phyloP scores from a whole-genome alignment of 2,888 invertebrate genomes.

The Disparrhopalites patrizii region DNA sequence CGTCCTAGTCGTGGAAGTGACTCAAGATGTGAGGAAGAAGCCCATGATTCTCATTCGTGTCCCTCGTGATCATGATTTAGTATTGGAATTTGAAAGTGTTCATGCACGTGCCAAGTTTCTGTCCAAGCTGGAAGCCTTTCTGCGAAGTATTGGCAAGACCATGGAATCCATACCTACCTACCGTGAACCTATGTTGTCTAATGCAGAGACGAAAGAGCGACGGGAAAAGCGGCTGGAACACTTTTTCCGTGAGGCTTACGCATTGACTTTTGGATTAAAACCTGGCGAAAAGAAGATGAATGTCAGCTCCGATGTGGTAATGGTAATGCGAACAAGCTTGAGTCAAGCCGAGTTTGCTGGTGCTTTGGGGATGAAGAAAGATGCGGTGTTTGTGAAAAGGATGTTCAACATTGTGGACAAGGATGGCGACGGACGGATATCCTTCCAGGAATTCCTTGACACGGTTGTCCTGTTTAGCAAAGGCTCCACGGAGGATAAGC shows the following conservation, averaged over 20 bases:
- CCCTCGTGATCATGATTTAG: constrained; percentile 86
- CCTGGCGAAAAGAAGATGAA: constrained; percentile 75
- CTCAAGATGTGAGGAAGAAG: constrained; percentile 62
- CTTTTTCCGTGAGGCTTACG: constrained; percentile 94
- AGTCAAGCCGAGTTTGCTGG: constrained; percentile 91
- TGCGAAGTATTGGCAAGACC: constrained; percentile 76
- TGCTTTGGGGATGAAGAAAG: constrained; percentile 90
- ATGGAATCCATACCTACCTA: constrained; percentile 67
- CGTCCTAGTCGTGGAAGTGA: constrained; percentile 78
- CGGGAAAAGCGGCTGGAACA: constrained; percentile 86
- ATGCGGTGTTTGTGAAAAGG: constrained; percentile 90
- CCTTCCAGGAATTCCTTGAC: constrained; percentile 86
- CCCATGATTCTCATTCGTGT: constrained; percentile 74
- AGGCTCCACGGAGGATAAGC: constrained; percentile 87
- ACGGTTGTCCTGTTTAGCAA: constrained; percentile 88
- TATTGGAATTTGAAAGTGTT: constrained; percentile 80
- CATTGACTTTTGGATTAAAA: constrained; percentile 81
- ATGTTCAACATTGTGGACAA: constrained; percentile 98
- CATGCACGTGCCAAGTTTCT: constrained; percentile 79
- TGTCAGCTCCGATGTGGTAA: constrained; percentile 64
- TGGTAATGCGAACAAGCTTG: constrained; percentile 87
- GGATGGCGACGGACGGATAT: constrained; percentile 86
- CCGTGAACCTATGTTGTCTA: constrained; percentile 79
- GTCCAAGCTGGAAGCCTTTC: constrained; percentile 78
- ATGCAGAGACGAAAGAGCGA: constrained; percentile 89